Evolutionary conservation across 2,888 invertebrate genomes (phyloP), one percentile per base, ranked within the genome.

Genomic region (Cactoblastis cactorum): DNA sequence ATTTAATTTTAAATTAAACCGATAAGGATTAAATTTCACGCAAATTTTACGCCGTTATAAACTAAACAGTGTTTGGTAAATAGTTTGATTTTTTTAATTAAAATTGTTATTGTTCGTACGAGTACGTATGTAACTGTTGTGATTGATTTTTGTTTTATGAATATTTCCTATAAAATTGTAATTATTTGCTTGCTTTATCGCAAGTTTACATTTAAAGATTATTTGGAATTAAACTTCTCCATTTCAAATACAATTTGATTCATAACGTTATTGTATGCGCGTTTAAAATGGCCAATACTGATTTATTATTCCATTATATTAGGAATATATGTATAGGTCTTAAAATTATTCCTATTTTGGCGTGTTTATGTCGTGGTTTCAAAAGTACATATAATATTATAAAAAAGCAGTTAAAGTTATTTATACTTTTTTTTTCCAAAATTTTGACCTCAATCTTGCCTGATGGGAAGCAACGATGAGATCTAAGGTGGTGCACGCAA

Each of bases 31-130:
- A 70, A 78, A 86, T 86, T 85, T 85, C 83, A 87, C 81, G 84
- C 77, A 83, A 80, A 84, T 86, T 85, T 84, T 74, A 74, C 77
- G 76, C 74, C 65, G 77, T 83, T 80, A 83, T 72, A 83, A 86
- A 84, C 80, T 83, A 82, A 84, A 83, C 78, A 74, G 78, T 85
- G 80, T 85, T 84, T 84, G 74, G 80, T 86, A 85, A 88, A 89
- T 84, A 83, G 69, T 80, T 84, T 83, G 78, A 83, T 84, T 83
- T 85, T n/a, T 83, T 83, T 83, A 85, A 86, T 88, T 83, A 84
- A 83, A 83, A 77, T 71, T 72, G 73, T 74, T 77, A 73, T 71
- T 74, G 56, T 74, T 70, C 61, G 59, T 65, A 8, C 45, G 65
- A 67, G 32, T 34, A 54, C 41, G 46, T 41, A 54, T 49, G 46